These are phyloP conservation scores for Turritopsis rubra DNA, from an alignment of 30 jellyfish, hydroid and myxozoan genomes.

Conservation along the genomic window DNA sequence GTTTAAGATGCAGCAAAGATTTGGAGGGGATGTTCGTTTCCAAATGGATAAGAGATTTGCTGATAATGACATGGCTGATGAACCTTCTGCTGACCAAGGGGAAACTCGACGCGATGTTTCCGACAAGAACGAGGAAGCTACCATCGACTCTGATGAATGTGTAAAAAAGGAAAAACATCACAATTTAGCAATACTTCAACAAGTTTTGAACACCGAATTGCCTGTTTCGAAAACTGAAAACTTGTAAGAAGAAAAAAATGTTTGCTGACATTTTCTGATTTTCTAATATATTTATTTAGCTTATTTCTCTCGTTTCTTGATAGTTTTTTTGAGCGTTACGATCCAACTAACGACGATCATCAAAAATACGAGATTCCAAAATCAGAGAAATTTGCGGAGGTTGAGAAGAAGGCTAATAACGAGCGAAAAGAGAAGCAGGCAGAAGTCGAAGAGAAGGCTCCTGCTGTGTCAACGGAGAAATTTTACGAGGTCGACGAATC, in stretches of 20 bases:
- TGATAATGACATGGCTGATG: constrained; percentile 30
- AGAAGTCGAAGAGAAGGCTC: constrained; percentile 1
- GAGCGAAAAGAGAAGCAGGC: constrained; percentile 12
- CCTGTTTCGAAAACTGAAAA: constrained; percentile 22
- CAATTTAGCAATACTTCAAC: neutral
- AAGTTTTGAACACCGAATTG: neutral
- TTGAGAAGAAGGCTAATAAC: neutral
- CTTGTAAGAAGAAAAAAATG: neutral
- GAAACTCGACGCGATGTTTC: neutral
- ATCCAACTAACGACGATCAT: constrained; percentile 51
- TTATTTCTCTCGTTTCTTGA: neutral
- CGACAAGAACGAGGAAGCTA: constrained; percentile 21
- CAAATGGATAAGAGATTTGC: constrained; percentile 74
- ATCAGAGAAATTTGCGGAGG: neutral
- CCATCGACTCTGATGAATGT: neutral
- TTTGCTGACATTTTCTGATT: neutral
- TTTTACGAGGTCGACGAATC: constrained; percentile 43
- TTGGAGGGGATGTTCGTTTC: constrained; percentile 77
- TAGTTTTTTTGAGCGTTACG: constrained; percentile 48
- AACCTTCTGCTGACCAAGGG: constrained; percentile 4
- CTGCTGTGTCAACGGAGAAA: constrained; percentile 49
- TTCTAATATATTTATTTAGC: too few species aligned
- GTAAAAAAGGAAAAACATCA: neutral
- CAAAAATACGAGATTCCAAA: constrained; percentile 34
- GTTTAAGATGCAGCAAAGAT: constrained; percentile 56